Percentiles rank a stretch among this genome's conserved stretches.
Conservation (phyloP, 92 coral and sea anemone species). For the Galaxea fascicularis region DNA sequence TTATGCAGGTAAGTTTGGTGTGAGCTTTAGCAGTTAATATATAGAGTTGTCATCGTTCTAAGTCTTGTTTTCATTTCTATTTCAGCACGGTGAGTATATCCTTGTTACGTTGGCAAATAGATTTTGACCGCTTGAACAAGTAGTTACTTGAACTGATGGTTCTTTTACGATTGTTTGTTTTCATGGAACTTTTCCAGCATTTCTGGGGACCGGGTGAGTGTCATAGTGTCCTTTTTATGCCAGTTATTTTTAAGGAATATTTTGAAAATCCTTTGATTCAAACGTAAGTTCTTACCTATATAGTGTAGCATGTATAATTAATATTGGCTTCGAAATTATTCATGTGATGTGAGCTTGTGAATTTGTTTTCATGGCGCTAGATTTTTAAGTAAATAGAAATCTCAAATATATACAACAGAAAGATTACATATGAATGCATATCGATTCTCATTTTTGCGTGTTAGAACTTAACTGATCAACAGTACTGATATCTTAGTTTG, state of each 20-base stretch:
- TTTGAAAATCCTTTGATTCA: too few species aligned
- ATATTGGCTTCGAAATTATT: neutral
- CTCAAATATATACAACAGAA: too few species aligned
- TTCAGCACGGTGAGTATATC: slow-evolving; percentile 97
- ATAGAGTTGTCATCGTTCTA: neutral
- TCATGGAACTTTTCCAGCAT: slow-evolving; percentile 74
- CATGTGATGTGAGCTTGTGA: too few species aligned
- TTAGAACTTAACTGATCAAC: neutral
- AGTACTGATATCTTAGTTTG: neutral
- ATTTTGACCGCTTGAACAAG: slow-evolving; percentile 9
- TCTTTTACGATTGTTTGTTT: slow-evolving; percentile 22
- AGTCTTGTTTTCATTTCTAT: slow-evolving; percentile 41
- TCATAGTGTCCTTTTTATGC: neutral
- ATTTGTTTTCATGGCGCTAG: too few species aligned
- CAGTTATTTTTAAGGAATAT: too few species aligned
- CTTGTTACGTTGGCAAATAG: neutral
- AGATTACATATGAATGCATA: neutral
- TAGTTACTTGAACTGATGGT: neutral
- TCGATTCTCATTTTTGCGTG: neutral
- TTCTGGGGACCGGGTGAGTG: slow-evolving; percentile 99
- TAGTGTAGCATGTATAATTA: neutral
- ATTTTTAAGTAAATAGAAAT: too few species aligned
- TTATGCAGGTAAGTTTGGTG: slow-evolving; percentile 83
- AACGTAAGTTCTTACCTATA: too few species aligned
- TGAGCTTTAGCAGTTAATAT: neutral